Conservation (phyloP, 2,113 vertebrate genomes). For the Sinosuthora webbiana region DNA sequence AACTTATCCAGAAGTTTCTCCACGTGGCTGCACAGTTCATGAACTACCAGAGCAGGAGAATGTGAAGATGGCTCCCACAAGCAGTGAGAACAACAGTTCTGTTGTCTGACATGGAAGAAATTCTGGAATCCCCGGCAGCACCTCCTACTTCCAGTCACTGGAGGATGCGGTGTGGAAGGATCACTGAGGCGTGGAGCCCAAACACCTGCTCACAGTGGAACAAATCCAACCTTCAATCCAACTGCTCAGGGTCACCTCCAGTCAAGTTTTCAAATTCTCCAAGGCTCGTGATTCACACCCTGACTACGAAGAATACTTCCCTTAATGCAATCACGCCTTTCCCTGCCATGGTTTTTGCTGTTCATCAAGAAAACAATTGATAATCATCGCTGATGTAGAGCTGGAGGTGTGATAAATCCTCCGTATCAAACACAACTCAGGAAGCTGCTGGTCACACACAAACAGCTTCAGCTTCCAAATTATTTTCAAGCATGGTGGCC, state of each 20-base stretch:
- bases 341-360: not conserved
- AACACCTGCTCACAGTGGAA: not conserved
- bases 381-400: not conserved
- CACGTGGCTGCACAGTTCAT: not conserved
- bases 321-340: not conserved
- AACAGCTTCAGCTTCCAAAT: not conserved
- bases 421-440: not conserved
- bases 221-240: not conserved
- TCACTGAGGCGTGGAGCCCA: not conserved
- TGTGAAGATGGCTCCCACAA: not conserved
- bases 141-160: not conserved
- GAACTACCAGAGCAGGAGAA: not conserved
- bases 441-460: not conserved
- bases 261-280: not conserved
- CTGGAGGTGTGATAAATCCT: not conserved
- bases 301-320: not conserved
- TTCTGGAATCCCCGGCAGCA: not conserved
- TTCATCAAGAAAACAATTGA: not conserved
- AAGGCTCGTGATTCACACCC: not conserved
- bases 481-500: not conserved
- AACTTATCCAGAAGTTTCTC: not conserved
- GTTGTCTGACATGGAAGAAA: not conserved
- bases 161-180: not conserved
- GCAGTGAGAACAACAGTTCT: not conserved
- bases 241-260: not conserved